These are phyloP conservation scores for Melanostigma gelatinosum DNA, from an alignment of 2,113 vertebrate genomes.

Conservation along the genomic window DNA sequence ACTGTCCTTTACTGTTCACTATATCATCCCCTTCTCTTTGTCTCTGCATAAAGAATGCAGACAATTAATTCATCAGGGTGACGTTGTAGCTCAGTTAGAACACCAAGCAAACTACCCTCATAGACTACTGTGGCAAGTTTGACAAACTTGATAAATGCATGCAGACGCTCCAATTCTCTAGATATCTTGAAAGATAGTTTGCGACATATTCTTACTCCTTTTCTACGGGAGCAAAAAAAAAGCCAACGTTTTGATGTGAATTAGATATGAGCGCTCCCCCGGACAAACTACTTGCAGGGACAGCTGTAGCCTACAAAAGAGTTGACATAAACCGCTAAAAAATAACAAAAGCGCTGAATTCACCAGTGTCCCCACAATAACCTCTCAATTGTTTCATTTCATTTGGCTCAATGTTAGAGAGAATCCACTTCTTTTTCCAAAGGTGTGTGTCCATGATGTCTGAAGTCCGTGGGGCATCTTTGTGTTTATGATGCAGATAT, in stretches of 20 bases:
- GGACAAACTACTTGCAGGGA: slow-evolving; percentile 20
- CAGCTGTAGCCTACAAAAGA: slow-evolving; percentile 4
- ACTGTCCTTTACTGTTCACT: slow-evolving; percentile 64
- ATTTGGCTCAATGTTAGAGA: slow-evolving; percentile 23
- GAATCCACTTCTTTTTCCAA: slow-evolving; percentile 9
- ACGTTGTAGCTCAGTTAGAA: slow-evolving; percentile 53
- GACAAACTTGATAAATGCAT: slow-evolving; percentile 47
- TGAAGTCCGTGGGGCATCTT: neutral
- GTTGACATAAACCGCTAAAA: slow-evolving; percentile 12
- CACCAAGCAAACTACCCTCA: slow-evolving; percentile 10
- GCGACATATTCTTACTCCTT: slow-evolving; percentile 18
- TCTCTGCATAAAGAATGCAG: slow-evolving; percentile 57
- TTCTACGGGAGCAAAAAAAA: slow-evolving; percentile 13
- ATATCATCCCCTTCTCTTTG: slow-evolving; percentile 28
- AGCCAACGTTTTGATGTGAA: slow-evolving; percentile 41
- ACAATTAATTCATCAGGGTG: slow-evolving; percentile 63
- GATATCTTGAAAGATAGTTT: slow-evolving; percentile 28
- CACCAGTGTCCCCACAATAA: slow-evolving; percentile 31
- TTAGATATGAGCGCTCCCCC: slow-evolving; percentile 48
- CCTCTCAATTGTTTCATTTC: slow-evolving; percentile 22
- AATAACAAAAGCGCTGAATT: slow-evolving; percentile 19
- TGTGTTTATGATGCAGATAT: slow-evolving; percentile 12
- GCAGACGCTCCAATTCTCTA: slow-evolving; percentile 24
- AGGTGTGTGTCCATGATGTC: neutral
- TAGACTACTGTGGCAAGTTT: slow-evolving; percentile 35